These are phyloP conservation scores for Pomacea maculata DNA, from an alignment of 1,140 invertebrate species.

Conservation along the genomic window DNA sequence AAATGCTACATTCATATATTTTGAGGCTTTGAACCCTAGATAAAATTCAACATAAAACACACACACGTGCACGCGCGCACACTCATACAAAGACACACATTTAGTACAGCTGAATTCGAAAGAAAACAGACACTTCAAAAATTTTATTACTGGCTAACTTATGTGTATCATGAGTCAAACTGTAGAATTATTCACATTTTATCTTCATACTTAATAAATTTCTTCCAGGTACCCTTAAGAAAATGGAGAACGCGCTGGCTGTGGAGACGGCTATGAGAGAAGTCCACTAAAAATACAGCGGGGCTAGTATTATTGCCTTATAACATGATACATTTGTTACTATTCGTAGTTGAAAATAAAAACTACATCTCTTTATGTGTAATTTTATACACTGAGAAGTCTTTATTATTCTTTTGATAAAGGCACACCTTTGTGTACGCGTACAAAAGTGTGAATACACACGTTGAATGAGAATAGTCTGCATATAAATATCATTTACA, in stretches of 20 bases:
- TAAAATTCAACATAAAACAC: background rate
- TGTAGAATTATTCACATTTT: background rate
- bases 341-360: too few relatives aligned
- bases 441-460: too few relatives aligned
- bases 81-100: background rate
- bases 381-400: too few relatives aligned
- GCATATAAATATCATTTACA: too few relatives aligned
- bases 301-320: background rate
- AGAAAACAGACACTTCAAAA: background rate
- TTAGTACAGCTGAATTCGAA: too few relatives aligned
- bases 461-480: too few relatives aligned
- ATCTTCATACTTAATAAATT: background rate
- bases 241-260: slow-evolving; percentile 14
- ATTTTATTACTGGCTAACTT: background rate
- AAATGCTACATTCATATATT: too few relatives aligned
- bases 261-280: slow-evolving; percentile 12
- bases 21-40: background rate
- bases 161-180: background rate
- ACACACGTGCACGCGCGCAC: background rate
- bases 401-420: too few relatives aligned
- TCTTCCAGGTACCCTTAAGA: background rate
- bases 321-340: too few relatives aligned
- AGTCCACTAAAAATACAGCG: slow-evolving; percentile 9
- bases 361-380: too few relatives aligned
- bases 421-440: too few relatives aligned